Evolutionary conservation across 2,888 invertebrate species (phyloP).

Genomic region (Coleophora deauratella): DNA sequence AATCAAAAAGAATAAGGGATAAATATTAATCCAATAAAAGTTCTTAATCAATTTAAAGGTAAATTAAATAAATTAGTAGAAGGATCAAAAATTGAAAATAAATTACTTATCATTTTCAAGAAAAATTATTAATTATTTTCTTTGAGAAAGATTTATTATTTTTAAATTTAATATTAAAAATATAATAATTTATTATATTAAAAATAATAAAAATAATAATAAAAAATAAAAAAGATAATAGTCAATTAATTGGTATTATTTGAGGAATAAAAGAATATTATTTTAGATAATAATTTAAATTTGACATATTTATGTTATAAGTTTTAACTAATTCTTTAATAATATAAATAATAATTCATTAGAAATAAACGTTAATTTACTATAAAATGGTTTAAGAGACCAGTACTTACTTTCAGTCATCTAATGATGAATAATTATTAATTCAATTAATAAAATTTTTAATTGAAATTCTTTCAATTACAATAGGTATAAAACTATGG

Average conservation of each 20-base stretch:
- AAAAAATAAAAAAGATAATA: constrained; percentile 59
- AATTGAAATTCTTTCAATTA: constrained; percentile 73
- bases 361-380: constrained; percentile 77
- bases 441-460: constrained; percentile 75
- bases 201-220: constrained; percentile 57
- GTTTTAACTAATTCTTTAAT: constrained; percentile 72
- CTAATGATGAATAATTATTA: constrained; percentile 70
- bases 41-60: constrained; percentile 76
- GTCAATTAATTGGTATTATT: constrained; percentile 77
- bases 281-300: constrained; percentile 74
- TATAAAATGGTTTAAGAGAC: constrained; percentile 81
- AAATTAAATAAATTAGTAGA: constrained; percentile 64
- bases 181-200: constrained; percentile 70
- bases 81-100: constrained; percentile 81
- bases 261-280: constrained; percentile 80
- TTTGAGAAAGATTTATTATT: constrained; percentile 27
- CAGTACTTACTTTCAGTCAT: constrained; percentile 81
- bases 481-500: constrained; percentile 87
- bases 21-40: constrained; percentile 62
- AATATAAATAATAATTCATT: constrained; percentile 44
- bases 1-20: constrained; percentile 70
- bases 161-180: constrained; percentile 35
- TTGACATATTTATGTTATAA: constrained; percentile 76
- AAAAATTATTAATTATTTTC: constrained; percentile 32
- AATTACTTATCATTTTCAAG: constrained; percentile 79